Percentiles rank a stretch among this genome's conserved stretches.
phyloP scores from a whole-genome alignment of 2,113 vertebrate species.

The Paraplagusia blochii region DNA sequence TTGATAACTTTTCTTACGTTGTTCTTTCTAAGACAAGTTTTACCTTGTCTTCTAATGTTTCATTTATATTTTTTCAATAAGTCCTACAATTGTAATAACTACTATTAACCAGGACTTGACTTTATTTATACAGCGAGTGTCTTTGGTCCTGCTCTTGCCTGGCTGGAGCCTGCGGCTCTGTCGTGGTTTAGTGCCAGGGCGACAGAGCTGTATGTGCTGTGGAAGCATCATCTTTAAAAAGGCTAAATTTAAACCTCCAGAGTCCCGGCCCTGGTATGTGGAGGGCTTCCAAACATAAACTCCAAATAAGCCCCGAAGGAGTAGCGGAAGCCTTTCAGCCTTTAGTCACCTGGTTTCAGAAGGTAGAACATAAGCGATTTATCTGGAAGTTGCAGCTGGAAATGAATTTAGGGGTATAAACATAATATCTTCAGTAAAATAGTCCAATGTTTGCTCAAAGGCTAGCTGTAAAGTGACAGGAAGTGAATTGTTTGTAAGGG shows the following conservation, averaged over 20 bases:
- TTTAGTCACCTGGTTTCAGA: slow-evolving; percentile 31
- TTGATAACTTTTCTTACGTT: no score
- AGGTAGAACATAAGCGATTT: slow-evolving; percentile 20
- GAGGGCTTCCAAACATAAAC: slow-evolving; percentile 72
- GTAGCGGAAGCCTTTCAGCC: slow-evolving; percentile 23
- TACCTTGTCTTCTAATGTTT: no score
- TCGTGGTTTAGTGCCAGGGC: slow-evolving; percentile 56
- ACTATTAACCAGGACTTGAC: no score
- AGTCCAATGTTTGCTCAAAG: no score
- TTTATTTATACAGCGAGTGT: no score
- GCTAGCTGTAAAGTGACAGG: no score
- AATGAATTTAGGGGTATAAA: not conserved
- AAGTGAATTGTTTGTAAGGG: no score
- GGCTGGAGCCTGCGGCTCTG: slow-evolving; percentile 49
- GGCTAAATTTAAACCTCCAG: slow-evolving; percentile 78
- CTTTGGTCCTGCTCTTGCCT: slow-evolving; percentile 1
- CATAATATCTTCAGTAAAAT: no score
- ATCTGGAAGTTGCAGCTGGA: slow-evolving; percentile 17
- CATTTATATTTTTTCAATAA: no score
- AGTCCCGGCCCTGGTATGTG: slow-evolving; percentile 67
- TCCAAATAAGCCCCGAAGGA: slow-evolving; percentile 72
- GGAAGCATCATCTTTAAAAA: slow-evolving; percentile 78
- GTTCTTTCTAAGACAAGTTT: no score
- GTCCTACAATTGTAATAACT: no score
- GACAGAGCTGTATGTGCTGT: slow-evolving; percentile 66